A percentile compares a stretch with the other conserved stretches of the same genome.
Evolutionary conservation across 2,113 vertebrate species (phyloP).

Genomic region (Brachionichthys hirsutus): DNA sequence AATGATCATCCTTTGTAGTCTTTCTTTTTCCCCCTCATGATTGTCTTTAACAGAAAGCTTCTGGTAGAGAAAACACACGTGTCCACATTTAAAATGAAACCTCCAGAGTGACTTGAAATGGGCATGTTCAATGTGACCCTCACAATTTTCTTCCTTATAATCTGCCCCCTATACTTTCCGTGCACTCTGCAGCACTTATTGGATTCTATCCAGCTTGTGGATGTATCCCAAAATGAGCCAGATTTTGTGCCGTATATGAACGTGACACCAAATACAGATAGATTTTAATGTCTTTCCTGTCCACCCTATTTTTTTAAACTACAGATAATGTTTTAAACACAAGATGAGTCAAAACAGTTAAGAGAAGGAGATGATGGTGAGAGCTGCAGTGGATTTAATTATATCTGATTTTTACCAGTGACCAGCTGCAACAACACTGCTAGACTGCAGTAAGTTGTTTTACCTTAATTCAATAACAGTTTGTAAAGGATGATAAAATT

Average conservation of each 20-base stretch:
- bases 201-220: neutral
- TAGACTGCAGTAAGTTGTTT: constrained; percentile 41
- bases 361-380: neutral
- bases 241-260: neutral
- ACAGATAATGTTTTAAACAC: constrained; percentile 17
- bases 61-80: neutral
- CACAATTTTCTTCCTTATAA: neutral
- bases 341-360: constrained; percentile 27
- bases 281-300: neutral
- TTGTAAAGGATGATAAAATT: neutral
- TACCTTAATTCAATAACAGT: constrained; percentile 12
- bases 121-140: neutral
- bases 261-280: neutral
- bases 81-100: neutral
- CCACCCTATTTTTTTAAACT: neutral
- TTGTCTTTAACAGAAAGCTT: neutral
- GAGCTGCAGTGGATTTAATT: constrained; percentile 26
- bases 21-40: neutral
- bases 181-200: neutral
- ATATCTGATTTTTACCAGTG: constrained; percentile 25
- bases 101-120: neutral
- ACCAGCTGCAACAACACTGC: constrained; percentile 11
- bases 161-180: neutral
- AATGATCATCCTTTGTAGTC: constrained; percentile 4
- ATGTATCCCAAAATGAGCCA: neutral